A percentile compares a stretch with the other conserved stretches of the same genome.
Conservation (phyloP, 2,888 invertebrate genomes). For the Platycnemis pennipes region DNA sequence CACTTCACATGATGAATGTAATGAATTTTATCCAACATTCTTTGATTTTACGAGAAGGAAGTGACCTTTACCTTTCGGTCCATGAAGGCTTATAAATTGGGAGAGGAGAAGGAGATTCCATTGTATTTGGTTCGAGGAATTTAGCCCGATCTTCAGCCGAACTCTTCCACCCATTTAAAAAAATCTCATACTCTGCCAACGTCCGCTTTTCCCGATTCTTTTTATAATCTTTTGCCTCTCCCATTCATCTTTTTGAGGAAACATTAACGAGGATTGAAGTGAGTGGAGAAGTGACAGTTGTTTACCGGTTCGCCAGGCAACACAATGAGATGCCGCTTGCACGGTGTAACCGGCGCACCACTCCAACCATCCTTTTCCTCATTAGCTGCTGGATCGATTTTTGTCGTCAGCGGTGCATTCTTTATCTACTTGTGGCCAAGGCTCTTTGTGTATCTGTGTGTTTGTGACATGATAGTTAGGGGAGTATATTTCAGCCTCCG, state of each 20-base stretch:
- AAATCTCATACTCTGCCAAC: neutral
- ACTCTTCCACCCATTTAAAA: neutral
- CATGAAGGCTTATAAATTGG: neutral
- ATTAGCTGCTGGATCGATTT: neutral
- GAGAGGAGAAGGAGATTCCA: neutral
- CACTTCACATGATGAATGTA: too few species aligned
- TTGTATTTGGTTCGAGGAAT: neutral
- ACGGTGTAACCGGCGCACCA: neutral
- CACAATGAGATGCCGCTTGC: conserved; percentile 8
- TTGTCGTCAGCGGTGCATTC: neutral
- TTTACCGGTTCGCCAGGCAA: neutral
- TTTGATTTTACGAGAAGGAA: neutral
- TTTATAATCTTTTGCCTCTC: neutral
- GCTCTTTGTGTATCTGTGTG: neutral
- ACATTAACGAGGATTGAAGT: neutral
- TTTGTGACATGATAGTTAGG: neutral
- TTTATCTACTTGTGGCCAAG: neutral
- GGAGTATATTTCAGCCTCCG: neutral
- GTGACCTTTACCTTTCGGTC: too few species aligned
- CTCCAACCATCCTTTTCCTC: neutral
- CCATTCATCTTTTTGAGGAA: neutral
- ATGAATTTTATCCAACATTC: neutral
- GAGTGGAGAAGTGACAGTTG: neutral
- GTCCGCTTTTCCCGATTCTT: neutral
- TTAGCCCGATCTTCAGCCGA: neutral